Evolutionary conservation across 2,888 invertebrate species (phyloP), one percentile per base, ranked within the genome.

Genomic region (Eupithecia tripunctaria): DNA sequence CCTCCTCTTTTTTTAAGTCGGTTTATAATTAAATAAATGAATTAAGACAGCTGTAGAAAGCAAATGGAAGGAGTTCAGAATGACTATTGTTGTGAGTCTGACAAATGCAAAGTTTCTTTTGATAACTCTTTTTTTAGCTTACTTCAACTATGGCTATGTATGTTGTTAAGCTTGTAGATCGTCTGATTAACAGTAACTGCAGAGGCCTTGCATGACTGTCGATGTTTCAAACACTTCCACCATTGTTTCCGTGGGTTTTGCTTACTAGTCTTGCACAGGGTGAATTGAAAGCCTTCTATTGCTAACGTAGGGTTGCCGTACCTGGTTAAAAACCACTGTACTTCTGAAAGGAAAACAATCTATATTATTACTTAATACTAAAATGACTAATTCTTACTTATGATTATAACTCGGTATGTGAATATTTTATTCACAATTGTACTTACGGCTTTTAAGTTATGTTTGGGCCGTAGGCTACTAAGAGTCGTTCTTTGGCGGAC

Each of bases 301-400:
- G 14, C 1, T 56, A 56, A 25, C 1, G 25, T 14, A 56, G 56
- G 56, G n/a, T 56, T 56, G 56, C 56, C 56, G 56, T 14, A 56
- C 14, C 5, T 56, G 1, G 56, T 56, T 14, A 56, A 12, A 1
- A 25, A 21, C 51, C 56, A 56, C 56, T 56, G 25, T n/a, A 56
- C 56, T 56, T 25, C 56, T 56, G 56, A 56, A 56, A 56, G 25
- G 12, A 56, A n/a, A n/a, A n/a, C n/a, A n/a, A n/a, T n/a, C n/a
- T n/a, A n/a, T n/a, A n/a, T n/a, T n/a, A n/a, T n/a, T n/a, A n/a
- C n/a, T n/a, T n/a, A n/a, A n/a, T n/a, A n/a, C n/a, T n/a, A n/a
- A n/a, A n/a, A n/a, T n/a, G n/a, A n/a, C n/a, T n/a, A n/a, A n/a
- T n/a, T n/a, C n/a, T n/a, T n/a, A n/a, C n/a, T n/a, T n/a, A n/a